Evolutionary conservation across 2,888 invertebrate genomes (phyloP), one percentile per base, ranked within the genome.

Genomic region (Lycia hirtaria): DNA sequence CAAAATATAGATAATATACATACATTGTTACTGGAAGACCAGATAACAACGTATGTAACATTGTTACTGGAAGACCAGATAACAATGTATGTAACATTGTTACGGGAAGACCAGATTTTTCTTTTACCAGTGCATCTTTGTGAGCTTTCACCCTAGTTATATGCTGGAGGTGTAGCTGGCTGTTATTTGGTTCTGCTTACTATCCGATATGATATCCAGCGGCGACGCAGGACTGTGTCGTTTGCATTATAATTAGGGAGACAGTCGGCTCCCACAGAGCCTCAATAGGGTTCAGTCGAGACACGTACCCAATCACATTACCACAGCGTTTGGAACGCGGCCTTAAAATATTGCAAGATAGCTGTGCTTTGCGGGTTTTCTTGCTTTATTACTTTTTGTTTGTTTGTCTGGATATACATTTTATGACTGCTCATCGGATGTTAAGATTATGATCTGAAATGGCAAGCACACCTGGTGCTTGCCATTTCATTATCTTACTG

Each of bases 211-310:
- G 50, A 56, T 51, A 56, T 56, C 50, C 45, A 26, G 56, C 56
- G 56, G 35, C 49, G 55, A 50, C 32, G 55, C 35, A 49, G 33
- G 44, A 22, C 37, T 24, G 33, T 47, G 48, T 61, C 63, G 50
- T 60, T 63, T 62, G 65, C 57, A 65, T 65, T 53, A 51, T 60
- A 65, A 65, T 65, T 64, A 65, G 57, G 62, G 44, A 44, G 50
- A 37, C 28, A 37, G 24, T 28, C 32, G 30, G 50, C 38, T 40
- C 38, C 38, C 43, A 55, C 35, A 32, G n/a, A 10, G n/a, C 24
- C 15, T 30, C n/a, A 43, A 30, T 19, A 44, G 10, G 17, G 32
- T 3, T 9, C 5, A 51, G 41, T 51, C 41, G 14, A 28, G 20
- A 15, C 56, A 51, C 51, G 47, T 56, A n/a, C n/a, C n/a, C n/a